Evolutionary conservation across 2,888 invertebrate species (phyloP).

Genomic region (Metallyticus violacea): DNA sequence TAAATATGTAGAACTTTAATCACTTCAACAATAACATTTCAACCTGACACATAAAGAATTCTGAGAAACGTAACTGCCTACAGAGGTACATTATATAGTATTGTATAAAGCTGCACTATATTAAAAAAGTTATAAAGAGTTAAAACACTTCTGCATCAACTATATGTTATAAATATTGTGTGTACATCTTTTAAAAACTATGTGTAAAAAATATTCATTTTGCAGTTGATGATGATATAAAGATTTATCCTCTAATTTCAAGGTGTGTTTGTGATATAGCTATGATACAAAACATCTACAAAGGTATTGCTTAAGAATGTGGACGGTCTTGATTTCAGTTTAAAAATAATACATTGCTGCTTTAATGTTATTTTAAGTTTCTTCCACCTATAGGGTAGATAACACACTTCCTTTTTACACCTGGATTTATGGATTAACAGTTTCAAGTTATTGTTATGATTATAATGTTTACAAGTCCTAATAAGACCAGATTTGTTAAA

Average conservation of each 20-base stretch:
- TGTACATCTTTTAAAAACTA: constrained; percentile 8
- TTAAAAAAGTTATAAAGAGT: background rate
- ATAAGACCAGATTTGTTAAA: background rate
- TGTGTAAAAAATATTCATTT: constrained; percentile 9
- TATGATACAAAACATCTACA: constrained; percentile 19
- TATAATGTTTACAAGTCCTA: background rate
- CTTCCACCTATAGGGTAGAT: background rate
- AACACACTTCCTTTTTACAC: background rate
- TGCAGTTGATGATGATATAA: background rate
- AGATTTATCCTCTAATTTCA: background rate
- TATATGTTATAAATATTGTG: constrained; percentile 15
- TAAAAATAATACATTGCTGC: background rate
- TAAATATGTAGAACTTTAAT: constrained; percentile 3
- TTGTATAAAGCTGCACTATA: background rate
- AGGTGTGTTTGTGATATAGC: background rate
- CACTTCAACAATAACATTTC: constrained; percentile 14
- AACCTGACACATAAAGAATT: constrained; percentile 1
- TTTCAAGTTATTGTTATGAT: background rate
- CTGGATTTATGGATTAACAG: background rate
- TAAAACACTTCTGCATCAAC: constrained; percentile 8
- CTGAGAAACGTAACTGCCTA: background rate
- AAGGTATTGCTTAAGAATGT: constrained; percentile 24
- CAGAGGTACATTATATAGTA: background rate
- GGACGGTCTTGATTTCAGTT: constrained; percentile 23
- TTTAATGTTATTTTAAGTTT: background rate